Evolutionary conservation across 2,888 invertebrate species (phyloP).

Genomic region (Aradus depressus): DNA sequence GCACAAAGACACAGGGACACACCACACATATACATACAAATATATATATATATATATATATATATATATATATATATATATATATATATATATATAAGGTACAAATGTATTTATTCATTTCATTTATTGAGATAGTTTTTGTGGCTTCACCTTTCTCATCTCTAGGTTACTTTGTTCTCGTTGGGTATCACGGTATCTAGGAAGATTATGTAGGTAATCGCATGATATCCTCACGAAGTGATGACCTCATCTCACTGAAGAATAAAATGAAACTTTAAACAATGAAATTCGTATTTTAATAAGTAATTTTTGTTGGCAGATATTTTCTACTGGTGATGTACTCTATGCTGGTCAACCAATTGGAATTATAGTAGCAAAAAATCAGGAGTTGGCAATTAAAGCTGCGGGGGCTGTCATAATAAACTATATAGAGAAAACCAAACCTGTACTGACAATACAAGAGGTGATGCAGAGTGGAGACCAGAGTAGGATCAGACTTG

Average conservation of each 20-base stretch:
- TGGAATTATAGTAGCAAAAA: slow-evolving; percentile 59
- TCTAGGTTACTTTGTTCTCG: too few species aligned
- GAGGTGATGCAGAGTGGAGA: slow-evolving; percentile 28
- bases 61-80: background rate
- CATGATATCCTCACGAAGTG: too few species aligned
- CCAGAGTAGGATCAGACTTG: slow-evolving; percentile 10
- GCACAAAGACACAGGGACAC: background rate
- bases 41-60: background rate
- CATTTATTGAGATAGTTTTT: too few species aligned
- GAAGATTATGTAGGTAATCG: too few species aligned
- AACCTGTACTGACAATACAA: slow-evolving; percentile 27
- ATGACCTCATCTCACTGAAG: too few species aligned
- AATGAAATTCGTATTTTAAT: too few species aligned
- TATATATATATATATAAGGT: background rate
- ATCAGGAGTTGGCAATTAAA: slow-evolving; percentile 45
- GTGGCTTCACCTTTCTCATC: too few species aligned
- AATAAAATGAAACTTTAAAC: too few species aligned
- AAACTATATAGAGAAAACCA: slow-evolving; percentile 40
- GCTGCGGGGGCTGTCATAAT: slow-evolving; percentile 49
- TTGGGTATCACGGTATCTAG: too few species aligned
- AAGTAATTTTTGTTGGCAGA: slow-evolving; percentile 19
- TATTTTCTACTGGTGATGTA: slow-evolving; percentile 36
- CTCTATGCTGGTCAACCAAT: slow-evolving; percentile 60
- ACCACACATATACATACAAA: background rate
- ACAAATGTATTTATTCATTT: too few species aligned